Evolutionary conservation across 23 tunicate genomes (phyloP).

Genomic region (Corella eumyota): DNA sequence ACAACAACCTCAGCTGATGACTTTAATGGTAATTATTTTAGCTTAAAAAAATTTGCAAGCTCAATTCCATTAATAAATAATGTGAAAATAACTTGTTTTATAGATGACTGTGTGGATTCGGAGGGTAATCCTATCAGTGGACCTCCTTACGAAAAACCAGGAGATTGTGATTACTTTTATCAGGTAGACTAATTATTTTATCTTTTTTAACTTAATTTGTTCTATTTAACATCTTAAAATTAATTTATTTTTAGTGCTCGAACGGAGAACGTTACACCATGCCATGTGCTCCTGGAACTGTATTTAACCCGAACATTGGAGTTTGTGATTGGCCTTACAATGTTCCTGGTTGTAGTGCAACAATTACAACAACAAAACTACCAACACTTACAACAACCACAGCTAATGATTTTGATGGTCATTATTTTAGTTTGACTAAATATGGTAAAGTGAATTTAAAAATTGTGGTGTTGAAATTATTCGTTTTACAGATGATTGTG

Average conservation of each 20-base stretch:
- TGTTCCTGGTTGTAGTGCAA: slow-evolving; percentile 50
- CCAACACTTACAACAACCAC: no score
- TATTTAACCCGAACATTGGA: slow-evolving; percentile 28
- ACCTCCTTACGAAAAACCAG: slow-evolving; percentile 28
- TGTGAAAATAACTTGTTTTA: no score
- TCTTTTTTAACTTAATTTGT: no score
- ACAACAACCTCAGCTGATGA: slow-evolving; percentile 2
- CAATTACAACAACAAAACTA: no score
- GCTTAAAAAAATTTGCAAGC: not conserved
- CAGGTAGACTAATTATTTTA: not conserved
- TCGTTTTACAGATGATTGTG: slow-evolving; percentile 12
- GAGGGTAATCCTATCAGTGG: slow-evolving; percentile 27
- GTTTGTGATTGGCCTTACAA: slow-evolving; percentile 45
- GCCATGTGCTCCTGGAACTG: slow-evolving; percentile 51
- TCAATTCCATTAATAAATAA: no score
- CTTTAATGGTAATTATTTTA: slow-evolving; percentile 15
- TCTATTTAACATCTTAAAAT: no score
- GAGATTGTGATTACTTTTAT: slow-evolving; percentile 19
- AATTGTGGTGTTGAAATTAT: no score
- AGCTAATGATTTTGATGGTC: no score
- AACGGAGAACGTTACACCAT: slow-evolving; percentile 11
- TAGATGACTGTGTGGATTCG: slow-evolving; percentile 26
- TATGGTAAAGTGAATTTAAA: no score
- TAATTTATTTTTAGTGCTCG: no score
- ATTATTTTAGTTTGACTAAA: not conserved